phyloP scores from a whole-genome alignment of 2,797 vertebrate genomes.

The Chaunax sp. region DNA sequence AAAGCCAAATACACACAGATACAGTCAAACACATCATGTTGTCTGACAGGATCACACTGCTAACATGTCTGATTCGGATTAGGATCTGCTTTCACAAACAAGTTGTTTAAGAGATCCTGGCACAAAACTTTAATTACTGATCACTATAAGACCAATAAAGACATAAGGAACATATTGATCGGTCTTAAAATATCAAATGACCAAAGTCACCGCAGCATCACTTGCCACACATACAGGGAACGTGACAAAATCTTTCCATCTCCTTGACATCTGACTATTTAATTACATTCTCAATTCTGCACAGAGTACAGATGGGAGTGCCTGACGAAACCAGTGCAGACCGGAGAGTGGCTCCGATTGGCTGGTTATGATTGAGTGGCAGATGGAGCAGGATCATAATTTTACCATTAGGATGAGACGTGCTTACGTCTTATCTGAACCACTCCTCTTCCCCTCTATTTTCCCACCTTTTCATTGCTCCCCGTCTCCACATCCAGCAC shows the following conservation, averaged over 20 bases:
- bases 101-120: background rate
- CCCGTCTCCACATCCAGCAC: slow-evolving; percentile 13
- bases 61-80: slow-evolving; percentile 18
- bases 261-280: slow-evolving; percentile 59
- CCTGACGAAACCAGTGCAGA: slow-evolving; percentile 81
- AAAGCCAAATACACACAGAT: background rate
- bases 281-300: slow-evolving; percentile 52
- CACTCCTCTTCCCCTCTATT: slow-evolving; percentile 18
- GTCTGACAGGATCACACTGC: slow-evolving; percentile 19
- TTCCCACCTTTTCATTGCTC: slow-evolving; percentile 21
- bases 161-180: slow-evolving; percentile 4
- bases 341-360: slow-evolving; percentile 72
- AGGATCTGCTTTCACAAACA: slow-evolving; percentile 25
- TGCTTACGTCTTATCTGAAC: slow-evolving; percentile 35
- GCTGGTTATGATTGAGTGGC: slow-evolving; percentile 74
- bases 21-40: slow-evolving; percentile 6
- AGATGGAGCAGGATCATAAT: slow-evolving; percentile 77
- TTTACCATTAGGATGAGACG: slow-evolving; percentile 71
- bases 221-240: slow-evolving; percentile 3
- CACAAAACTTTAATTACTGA: slow-evolving; percentile 32
- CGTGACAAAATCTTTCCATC: slow-evolving; percentile 69
- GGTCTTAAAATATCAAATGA: slow-evolving; percentile 42
- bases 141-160: slow-evolving; percentile 7
- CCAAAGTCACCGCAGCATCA: slow-evolving; percentile 5
- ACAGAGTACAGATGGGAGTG: slow-evolving; percentile 75